Base-by-base conservation (phyloP, 2,797 vertebrate species). In the Monodelphis domestica region DNA sequence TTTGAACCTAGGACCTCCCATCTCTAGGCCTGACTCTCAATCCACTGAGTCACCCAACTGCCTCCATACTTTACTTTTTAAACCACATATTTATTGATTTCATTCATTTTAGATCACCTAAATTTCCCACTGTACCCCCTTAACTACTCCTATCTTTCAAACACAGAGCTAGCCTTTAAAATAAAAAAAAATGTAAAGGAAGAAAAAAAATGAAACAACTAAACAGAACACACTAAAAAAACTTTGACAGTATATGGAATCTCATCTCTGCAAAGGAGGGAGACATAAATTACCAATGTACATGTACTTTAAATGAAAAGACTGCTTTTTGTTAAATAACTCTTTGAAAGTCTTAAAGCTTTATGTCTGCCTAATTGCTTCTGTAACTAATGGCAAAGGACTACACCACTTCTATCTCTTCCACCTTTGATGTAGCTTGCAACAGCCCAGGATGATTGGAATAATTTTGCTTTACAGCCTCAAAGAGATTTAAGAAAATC, bases 321-420 rank as follows among this genome's bases (percentile, higher is more conserved):
- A 1, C n/a, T 92, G 63, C 89, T 55, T 87, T 89, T 3, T 54
- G 92, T 94, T 89, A 91, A 51, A 78, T 54, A 56, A 63, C 30
- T 63, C n/a, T 63, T 33, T 57, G 9, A 57, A 94, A 92, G 70
- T 91, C 55, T 53, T 90, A 91, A 90, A 94, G 1, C 57, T 50
- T 70, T 70, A 38, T 78, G 53, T 53, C 52, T 94, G 54, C 3
- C 33, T 94, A 94, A 89, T 38, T n/a, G 63, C 63, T 70, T 38
- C 59, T 63, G 33, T 70, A 2, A n/a, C n/a, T n/a, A n/a, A n/a
- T n/a, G n/a, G 63, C n/a, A n/a, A n/a, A n/a, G n/a, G n/a, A n/a
- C n/a, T n/a, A n/a, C n/a, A n/a, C n/a, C n/a, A n/a, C n/a, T n/a
- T n/a, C n/a, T n/a, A n/a, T n/a, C n/a, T n/a, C n/a, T n/a, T n/a